These are phyloP conservation scores for Sorex araneus DNA, from an alignment of 2,113 vertebrate species.

Conservation along the genomic window DNA sequence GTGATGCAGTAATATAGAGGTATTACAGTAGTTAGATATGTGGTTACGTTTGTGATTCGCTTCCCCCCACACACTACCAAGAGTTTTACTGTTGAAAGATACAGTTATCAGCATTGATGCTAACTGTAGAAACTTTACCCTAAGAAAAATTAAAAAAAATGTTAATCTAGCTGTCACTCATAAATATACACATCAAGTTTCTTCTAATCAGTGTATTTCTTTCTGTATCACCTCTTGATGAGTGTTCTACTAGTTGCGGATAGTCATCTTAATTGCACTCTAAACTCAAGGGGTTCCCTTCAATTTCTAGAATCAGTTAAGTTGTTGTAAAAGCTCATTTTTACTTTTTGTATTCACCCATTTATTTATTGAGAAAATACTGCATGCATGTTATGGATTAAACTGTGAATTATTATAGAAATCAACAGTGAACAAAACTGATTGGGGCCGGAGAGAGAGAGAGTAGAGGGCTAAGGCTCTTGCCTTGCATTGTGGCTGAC, in stretches of 20 bases:
- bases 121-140: background rate
- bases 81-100: background rate
- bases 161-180: background rate
- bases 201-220: slow-evolving; percentile 58
- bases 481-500: no score
- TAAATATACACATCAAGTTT: background rate
- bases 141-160: background rate
- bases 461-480: no score
- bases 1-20: no score
- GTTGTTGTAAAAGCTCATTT: background rate
- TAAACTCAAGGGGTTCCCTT: background rate
- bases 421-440: background rate
- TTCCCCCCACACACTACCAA: background rate
- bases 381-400: background rate
- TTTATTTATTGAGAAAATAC: slow-evolving; percentile 19
- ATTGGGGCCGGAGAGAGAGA: background rate
- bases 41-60: background rate
- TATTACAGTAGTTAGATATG: background rate
- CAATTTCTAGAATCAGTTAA: slow-evolving; percentile 40
- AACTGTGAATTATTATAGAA: slow-evolving; percentile 5
- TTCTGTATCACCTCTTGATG: slow-evolving; percentile 36
- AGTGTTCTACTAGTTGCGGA: slow-evolving; percentile 42
- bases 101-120: background rate
- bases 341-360: background rate
- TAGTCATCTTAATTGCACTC: slow-evolving; percentile 40